Base-by-base conservation (phyloP, 2,797 vertebrate species). In the Carduelis carduelis region DNA sequence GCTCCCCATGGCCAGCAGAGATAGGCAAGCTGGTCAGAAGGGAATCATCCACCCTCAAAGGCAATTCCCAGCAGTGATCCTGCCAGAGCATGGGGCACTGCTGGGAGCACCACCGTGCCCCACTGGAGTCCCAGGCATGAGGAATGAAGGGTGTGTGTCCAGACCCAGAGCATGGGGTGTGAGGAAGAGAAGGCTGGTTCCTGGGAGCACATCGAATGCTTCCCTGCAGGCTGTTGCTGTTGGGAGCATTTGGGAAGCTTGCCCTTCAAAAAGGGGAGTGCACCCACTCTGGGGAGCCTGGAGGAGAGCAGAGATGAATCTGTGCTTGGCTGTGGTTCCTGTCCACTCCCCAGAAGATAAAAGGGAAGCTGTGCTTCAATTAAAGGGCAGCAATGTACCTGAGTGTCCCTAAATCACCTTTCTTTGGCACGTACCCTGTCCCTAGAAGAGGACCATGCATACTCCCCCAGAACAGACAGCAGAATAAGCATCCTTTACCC, bases 111-210 rank as follows among this genome's bases (percentile, higher is more conserved):
- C 1, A 2, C 16, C 1, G 10, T 0, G 1, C 44, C 28, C 43
- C 5, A 1, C 28, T 37, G 37, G 26, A 66, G 39, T 35, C 28
- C 49, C 22, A 47, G 0, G 19, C 17, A 8, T 0, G 5, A 60
- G 39, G 24, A 49, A 20, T 1, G 0, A 5, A 16, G 26, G 21
- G 4, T 20, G 8, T 1, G 0, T 11, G 7, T 17, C 57, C 55
- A 66, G 23, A 66, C 2, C 11, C n/a, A 37, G 41, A 32, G 16
- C 50, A 50, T 15, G 3, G 3, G 0, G 7, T 9, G 19, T 37
- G 76, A 78, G 32, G 71, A 80, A 43, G 56, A 47, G 17, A 32
- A 57, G 1, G 9, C 11, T 35, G 24, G 26, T 6, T 66, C 35
- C 50, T 69, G 21, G 9, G 39, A 65, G 21, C 8, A 13, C 19